Evolutionary conservation across 2,797 vertebrate genomes (phyloP).

Genomic region (Gallinago nigripennis): DNA sequence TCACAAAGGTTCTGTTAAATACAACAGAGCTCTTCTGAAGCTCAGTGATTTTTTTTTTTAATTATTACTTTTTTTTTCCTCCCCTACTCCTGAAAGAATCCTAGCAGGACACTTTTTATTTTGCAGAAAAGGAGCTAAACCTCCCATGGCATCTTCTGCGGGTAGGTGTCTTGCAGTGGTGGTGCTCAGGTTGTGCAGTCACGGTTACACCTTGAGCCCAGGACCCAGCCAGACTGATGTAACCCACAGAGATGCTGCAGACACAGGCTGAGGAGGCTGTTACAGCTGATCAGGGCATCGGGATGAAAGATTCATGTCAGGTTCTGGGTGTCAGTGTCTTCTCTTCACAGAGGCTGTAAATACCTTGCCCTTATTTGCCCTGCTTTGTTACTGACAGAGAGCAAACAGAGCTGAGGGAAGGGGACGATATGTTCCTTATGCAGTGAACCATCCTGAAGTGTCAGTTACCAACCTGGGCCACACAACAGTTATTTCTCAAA

Average conservation of each 20-base stretch:
- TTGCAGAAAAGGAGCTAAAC: neutral
- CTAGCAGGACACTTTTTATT: neutral
- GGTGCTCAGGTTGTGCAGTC: neutral
- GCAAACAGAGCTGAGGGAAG: neutral
- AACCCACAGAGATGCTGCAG: neutral
- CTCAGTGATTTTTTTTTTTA: no score
- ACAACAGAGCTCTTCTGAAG: neutral
- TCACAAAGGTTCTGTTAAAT: neutral
- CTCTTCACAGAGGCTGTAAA: neutral
- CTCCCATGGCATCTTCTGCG: neutral
- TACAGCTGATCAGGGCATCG: neutral
- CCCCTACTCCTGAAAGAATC: neutral
- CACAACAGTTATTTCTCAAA: neutral
- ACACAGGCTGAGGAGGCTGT: fast-evolving
- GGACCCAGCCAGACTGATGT: neutral
- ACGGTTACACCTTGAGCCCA: neutral
- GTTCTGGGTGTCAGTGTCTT: neutral
- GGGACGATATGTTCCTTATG: neutral
- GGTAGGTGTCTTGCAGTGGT: neutral
- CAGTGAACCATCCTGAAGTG: neutral
- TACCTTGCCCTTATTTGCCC: neutral
- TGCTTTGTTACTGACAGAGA: neutral
- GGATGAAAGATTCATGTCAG: neutral
- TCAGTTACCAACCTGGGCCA: neutral
- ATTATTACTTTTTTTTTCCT: neutral